phyloP scores from a whole-genome alignment of 2,797 vertebrate genomes.

The Gallinago nigripennis region DNA sequence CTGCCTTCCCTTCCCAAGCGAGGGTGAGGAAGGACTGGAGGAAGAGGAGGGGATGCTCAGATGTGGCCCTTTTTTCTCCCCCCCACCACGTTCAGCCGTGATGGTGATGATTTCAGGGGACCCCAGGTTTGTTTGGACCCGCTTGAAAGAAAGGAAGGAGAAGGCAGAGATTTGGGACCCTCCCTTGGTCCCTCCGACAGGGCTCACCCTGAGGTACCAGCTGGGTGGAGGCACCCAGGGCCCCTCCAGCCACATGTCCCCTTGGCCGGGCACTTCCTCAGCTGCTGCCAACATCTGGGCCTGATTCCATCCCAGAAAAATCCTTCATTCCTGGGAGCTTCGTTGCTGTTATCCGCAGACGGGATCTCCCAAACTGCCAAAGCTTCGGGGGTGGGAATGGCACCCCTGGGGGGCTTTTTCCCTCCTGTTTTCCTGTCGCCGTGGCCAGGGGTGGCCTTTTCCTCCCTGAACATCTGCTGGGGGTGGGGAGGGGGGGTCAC shows the following conservation, averaged over 20 bases:
- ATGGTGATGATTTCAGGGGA: accelerated
- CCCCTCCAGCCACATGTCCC: accelerated
- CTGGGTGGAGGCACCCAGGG: accelerated
- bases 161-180: background rate
- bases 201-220: accelerated
- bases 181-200: accelerated
- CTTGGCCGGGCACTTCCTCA: accelerated
- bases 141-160: background rate
- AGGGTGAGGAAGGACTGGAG: background rate
- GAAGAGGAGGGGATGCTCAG: background rate
- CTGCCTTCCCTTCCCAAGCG: accelerated
- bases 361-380: background rate
- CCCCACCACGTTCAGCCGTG: accelerated
- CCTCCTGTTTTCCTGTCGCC: accelerated
- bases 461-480: accelerated
- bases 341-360: accelerated
- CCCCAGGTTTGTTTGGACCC: accelerated
- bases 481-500: background rate
- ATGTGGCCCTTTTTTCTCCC: background rate
- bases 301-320: background rate
- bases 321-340: accelerated
- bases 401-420: background rate
- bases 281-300: background rate
- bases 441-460: background rate
- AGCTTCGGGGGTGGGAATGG: background rate